phyloP scores from a whole-genome alignment of 2,888 invertebrate genomes.

The Galeruca laticollis region DNA sequence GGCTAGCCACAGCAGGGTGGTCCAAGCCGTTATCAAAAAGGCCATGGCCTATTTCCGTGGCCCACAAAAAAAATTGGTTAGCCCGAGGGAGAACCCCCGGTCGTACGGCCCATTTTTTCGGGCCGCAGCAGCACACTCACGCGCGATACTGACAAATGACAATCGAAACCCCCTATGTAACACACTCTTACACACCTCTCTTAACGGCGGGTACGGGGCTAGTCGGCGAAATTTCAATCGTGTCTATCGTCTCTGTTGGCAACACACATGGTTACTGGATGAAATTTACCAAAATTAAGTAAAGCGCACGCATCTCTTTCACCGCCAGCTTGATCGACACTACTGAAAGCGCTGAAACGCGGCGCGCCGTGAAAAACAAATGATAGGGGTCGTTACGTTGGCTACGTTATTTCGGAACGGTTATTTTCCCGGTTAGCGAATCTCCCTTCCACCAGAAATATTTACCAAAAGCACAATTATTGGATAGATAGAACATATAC shows the following conservation, averaged over 20 bases:
- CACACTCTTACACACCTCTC: constrained; percentile 30
- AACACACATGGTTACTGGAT: constrained; percentile 44
- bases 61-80: constrained; percentile 67
- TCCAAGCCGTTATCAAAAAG: constrained; percentile 63
- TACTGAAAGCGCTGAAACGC: constrained; percentile 36
- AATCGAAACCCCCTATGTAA: constrained; percentile 19
- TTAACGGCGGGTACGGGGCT: constrained; percentile 17
- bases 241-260: constrained; percentile 41
- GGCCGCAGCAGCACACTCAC: constrained; percentile 38
- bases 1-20: constrained; percentile 65
- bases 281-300: constrained; percentile 32
- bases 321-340: constrained; percentile 44
- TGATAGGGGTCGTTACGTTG: constrained; percentile 11
- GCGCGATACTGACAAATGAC: constrained; percentile 24
- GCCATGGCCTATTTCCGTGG: constrained; percentile 63
- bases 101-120: constrained; percentile 61
- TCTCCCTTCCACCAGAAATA: background rate
- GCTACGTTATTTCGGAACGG: constrained; percentile 13
- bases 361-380: constrained; percentile 33
- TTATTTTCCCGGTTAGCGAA: background rate
- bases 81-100: constrained; percentile 73
- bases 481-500: no score
- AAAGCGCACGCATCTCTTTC: constrained; percentile 38
- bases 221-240: constrained; percentile 25
- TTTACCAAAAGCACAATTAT: background rate